Base-by-base conservation (phyloP, 2,797 vertebrate species). In the Mus spretus region DNA sequence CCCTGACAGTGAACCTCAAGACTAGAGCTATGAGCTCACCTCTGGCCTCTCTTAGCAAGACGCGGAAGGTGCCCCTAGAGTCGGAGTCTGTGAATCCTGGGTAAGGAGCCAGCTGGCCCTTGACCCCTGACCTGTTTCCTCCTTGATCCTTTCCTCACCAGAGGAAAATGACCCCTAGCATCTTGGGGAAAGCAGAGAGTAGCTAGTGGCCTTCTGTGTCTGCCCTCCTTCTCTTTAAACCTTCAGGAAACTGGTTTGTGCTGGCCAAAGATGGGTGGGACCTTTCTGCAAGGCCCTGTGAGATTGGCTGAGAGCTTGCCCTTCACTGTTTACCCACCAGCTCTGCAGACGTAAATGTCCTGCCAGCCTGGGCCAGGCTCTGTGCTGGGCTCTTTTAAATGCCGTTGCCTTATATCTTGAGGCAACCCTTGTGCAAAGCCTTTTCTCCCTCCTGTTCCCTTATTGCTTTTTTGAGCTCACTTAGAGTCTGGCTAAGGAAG, bases 21-120 rank as follows among this genome's bases (percentile, higher is more conserved):
- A 92, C 81, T 61, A 74, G 88, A 97, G 96, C 61, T 74, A 99
- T 99, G 99, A 99, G 98, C 93, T 99, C 99, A 37, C 99, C 99
- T 90, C 94, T 99, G 81, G 98, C 98, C 12, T 98, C 98, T 97
- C 98, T 99, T 97, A 98, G 98, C 97, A 99, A 99, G 97, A 98
- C 97, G 1, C 98, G 97, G 85, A 98, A 98, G 95, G 31, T 96
- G 34, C 98, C 98, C 0, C 97, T 99, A 83, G 95, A 97, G 57
- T 98, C 97, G 3, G 97, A 96, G 34, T 53, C 97, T n/a, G 70
- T 53, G 80, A 96, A 70, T 1, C 94, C 98, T 9, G 61, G 98
- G 99, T 99, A 97, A 96, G 97, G 90, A 93, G 17, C 70, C 15
- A 93, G 19, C 85, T 9, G 6, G 65, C 80, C 47, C 77, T 91